Evolutionary conservation across 2,888 invertebrate species (phyloP).

Genomic region (Diarsia rubi): DNA sequence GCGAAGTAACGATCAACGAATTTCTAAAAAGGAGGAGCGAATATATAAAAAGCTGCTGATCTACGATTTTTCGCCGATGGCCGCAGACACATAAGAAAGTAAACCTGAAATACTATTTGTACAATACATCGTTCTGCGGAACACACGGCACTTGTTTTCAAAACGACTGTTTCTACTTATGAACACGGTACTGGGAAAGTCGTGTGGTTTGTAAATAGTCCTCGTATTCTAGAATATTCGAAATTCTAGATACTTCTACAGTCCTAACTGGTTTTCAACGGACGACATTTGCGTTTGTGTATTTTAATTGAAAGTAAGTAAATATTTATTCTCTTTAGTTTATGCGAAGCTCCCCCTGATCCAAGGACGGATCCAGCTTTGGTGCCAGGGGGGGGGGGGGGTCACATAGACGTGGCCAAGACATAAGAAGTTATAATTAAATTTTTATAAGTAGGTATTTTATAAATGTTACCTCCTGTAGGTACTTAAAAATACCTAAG

Average conservation of each 20-base stretch:
- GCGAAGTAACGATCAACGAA: constrained; percentile 6
- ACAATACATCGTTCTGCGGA: constrained; percentile 75
- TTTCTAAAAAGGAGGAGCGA: constrained; percentile 2
- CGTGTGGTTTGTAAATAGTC: constrained; percentile 77
- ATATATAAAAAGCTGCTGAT: constrained; percentile 25
- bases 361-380: no score
- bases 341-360: constrained; percentile 13
- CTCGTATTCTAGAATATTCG: constrained; percentile 66
- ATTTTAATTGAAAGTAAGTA: constrained; percentile 33
- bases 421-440: no score
- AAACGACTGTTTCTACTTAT: constrained; percentile 80
- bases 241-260: constrained; percentile 37
- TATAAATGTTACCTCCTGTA: no score
- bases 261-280: constrained; percentile 28
- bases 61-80: constrained; percentile 23
- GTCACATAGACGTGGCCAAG: no score
- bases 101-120: constrained; percentile 70
- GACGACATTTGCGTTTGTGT: constrained; percentile 23
- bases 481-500: no score
- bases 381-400: no score
- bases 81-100: constrained; percentile 53
- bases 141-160: constrained; percentile 80
- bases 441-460: no score
- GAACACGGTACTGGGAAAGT: constrained; percentile 77
- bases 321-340: constrained; percentile 43